Conservation (phyloP, 2,797 vertebrate species). For the Labroides dimidiatus region DNA sequence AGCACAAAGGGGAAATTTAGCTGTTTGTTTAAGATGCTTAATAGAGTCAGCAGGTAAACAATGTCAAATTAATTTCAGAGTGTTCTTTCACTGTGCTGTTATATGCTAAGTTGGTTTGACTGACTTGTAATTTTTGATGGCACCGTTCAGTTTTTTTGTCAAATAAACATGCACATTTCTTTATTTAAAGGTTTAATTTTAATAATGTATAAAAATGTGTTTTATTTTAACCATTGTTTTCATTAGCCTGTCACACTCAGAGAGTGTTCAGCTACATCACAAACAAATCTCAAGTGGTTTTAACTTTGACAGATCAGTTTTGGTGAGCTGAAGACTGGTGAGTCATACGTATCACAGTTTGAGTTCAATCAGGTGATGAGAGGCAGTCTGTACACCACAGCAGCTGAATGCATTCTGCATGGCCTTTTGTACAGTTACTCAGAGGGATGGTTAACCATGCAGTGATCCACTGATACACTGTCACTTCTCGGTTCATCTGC, state of each 20-base stretch:
- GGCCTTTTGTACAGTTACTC: neutral
- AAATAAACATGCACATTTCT: neutral
- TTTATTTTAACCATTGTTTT: slow-evolving; percentile 17
- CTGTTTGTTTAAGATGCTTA: no score
- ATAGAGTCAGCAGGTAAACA: no score
- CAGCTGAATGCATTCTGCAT: slow-evolving; percentile 3
- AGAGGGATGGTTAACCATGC: slow-evolving; percentile 10
- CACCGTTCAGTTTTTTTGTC: no score
- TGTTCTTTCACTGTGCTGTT: no score
- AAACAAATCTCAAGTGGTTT: slow-evolving; percentile 13
- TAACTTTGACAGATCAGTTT: slow-evolving; percentile 11
- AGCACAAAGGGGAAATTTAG: no score
- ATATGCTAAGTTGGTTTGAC: no score
- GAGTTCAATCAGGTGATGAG: slow-evolving; percentile 16
- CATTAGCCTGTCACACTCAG: slow-evolving; percentile 7
- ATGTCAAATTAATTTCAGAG: no score
- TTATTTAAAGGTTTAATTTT: neutral
- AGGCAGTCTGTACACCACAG: neutral
- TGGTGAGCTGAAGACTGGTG: neutral
- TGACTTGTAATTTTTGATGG: no score
- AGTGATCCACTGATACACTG: slow-evolving; percentile 9
- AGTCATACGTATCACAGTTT: slow-evolving; percentile 13
- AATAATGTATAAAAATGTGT: slow-evolving; percentile 10
- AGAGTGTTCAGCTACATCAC: neutral
- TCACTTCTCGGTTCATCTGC: neutral